phyloP scores from a whole-genome alignment of 2,797 vertebrate genomes.

The Naso thynnoides region DNA sequence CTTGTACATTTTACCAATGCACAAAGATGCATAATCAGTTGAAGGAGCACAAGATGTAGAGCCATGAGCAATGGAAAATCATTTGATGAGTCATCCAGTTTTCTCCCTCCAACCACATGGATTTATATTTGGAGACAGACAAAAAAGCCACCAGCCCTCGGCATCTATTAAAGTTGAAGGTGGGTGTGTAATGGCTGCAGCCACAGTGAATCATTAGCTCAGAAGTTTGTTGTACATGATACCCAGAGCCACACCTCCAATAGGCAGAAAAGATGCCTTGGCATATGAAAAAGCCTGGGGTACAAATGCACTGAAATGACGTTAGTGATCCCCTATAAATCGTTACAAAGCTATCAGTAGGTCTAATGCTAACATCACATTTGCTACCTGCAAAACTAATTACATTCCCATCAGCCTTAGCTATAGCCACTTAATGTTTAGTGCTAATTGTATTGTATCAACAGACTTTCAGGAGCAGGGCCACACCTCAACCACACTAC shows the following conservation, averaged over 20 bases:
- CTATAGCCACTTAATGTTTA: no score
- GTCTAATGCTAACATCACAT: no score
- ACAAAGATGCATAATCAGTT: constrained; percentile 25
- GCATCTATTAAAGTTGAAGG: constrained; percentile 56
- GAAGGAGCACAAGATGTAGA: constrained; percentile 42
- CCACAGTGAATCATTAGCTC: constrained; percentile 60
- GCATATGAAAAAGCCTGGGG: not conserved
- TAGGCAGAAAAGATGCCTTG: constrained; percentile 14
- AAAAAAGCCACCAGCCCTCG: constrained; percentile 47
- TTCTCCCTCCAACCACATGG: constrained; percentile 36
- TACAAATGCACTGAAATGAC: not conserved
- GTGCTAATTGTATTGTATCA: no score
- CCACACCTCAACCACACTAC: no score
- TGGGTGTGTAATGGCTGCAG: constrained; percentile 58
- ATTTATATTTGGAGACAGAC: constrained; percentile 62
- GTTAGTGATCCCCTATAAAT: no score
- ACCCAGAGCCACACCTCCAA: constrained; percentile 18
- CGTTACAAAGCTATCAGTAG: no score
- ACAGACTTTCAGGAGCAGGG: no score
- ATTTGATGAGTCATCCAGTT: constrained; percentile 64
- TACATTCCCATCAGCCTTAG: no score
- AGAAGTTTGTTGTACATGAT: constrained; percentile 48
- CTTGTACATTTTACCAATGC: constrained; percentile 1
- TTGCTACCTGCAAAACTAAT: no score
- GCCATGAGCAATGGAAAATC: constrained; percentile 44